Conservation (phyloP, 2,888 invertebrate genomes). For the Allygus modestus region DNA sequence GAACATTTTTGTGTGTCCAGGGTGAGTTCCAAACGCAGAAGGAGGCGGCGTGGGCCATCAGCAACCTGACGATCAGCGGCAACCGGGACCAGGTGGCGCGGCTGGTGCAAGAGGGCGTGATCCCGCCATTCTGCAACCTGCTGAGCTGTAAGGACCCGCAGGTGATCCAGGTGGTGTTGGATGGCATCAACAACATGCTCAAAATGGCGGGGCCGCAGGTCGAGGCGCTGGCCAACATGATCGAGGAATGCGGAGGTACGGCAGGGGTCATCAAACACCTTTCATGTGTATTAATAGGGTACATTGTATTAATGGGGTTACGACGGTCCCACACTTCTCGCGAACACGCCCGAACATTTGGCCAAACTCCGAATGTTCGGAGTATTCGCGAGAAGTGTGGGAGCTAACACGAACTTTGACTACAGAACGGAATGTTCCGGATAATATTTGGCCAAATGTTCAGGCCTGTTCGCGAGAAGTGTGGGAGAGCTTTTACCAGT, state of each 20-base stretch:
- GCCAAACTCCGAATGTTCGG: no score
- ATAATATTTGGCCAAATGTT: no score
- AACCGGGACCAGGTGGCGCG: conserved; percentile 94
- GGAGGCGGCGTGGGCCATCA: conserved; percentile 99
- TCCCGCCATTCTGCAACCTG: conserved; percentile 97
- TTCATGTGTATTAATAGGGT: no score
- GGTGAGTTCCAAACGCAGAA: conserved; percentile 99
- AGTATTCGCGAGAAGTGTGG: no score
- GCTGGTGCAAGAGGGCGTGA: conserved; percentile 93
- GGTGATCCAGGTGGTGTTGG: conserved; percentile 94
- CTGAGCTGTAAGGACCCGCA: conserved; percentile 97
- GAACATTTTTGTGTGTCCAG: conserved; percentile 73
- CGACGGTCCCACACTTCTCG: no score
- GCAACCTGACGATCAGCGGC: conserved; percentile 98
- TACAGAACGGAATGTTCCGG: conserved; percentile 92
- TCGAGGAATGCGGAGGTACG: conserved; percentile 97
- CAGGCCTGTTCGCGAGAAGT: no score
- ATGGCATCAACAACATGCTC: conserved; percentile 98
- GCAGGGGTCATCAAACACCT: conserved; percentile 62
- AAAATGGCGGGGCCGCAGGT: conserved; percentile 95
- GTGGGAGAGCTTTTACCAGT: no score
- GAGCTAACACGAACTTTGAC: no score
- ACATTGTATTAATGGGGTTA: no score
- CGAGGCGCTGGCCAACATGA: conserved; percentile 90
- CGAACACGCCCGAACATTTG: no score